Percentiles rank a stretch among this genome's conserved stretches.
These are phyloP conservation scores for Heliconius melpomene DNA, from an alignment of 1,140 invertebrate genomes.

Conservation along the genomic window DNA sequence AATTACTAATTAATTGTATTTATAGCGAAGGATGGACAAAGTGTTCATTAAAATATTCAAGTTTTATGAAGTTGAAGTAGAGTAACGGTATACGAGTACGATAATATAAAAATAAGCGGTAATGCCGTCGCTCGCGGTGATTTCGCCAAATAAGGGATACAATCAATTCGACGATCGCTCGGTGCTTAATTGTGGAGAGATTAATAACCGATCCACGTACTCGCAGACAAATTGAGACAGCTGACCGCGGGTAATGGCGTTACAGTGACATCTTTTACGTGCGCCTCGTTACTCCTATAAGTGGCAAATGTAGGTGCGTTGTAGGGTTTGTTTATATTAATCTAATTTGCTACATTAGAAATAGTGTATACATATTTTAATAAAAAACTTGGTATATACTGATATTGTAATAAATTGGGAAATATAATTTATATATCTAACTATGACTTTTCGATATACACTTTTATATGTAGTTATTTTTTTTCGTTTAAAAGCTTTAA, in stretches of 20 bases:
- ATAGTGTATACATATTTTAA: too few species aligned
- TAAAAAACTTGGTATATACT: too few species aligned
- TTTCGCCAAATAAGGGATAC: conserved; percentile 62
- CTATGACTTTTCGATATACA: too few species aligned
- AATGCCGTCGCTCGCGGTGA: conserved; percentile 24
- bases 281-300: conserved; percentile 20
- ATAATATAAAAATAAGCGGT: conserved; percentile 21
- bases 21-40: not conserved
- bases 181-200: conserved; percentile 62
- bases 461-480: too few species aligned
- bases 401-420: not conserved
- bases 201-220: conserved; percentile 72
- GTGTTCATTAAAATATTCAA: not conserved
- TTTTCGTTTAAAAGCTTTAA: too few species aligned
- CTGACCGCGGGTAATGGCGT: conserved; percentile 54
- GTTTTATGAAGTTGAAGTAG: not conserved
- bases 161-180: conserved; percentile 63
- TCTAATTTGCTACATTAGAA: not conserved
- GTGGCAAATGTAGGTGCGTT: not conserved
- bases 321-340: not conserved
- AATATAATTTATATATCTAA: too few species aligned
- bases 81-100: not conserved
- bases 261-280: conserved; percentile 57
- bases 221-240: conserved; percentile 67
- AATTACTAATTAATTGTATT: not conserved